Base-by-base conservation (phyloP, 1,140 invertebrate species). In the Eubasilissa regina region DNA sequence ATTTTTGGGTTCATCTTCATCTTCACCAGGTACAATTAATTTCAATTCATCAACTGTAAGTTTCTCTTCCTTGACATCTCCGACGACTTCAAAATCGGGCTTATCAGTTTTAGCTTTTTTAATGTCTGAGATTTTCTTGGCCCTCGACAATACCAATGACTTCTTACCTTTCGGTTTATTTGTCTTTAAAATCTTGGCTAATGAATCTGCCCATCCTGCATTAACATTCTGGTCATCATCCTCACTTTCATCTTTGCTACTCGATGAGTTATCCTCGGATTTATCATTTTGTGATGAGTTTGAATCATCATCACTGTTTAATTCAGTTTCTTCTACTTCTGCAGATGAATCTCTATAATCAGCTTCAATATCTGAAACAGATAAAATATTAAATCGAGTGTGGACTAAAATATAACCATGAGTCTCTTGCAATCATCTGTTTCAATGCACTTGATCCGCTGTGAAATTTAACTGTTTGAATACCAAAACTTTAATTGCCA, bases 121-220 rank as follows among this genome's bases (percentile, higher is more conserved):
- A 53, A 87, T 76, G 77, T 92, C 91, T 45, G 88, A 91, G 78
- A 93, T 85, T 85, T 93, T 94, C 84, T 94, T 95, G 6, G 94
- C 94, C 86, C 92, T 92, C 6, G 93, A 94, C 70, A 97, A 85
- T 4, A 96, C 93, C 76, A 95, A 84, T 0, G 91, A 91, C 85
- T 93, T 94, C 83, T 94, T 95, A 53, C 91, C 90, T 87, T 94
- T 94, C 1, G 94, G 93, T 85, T 95, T 94, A 55, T 91, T 93
- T 21, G 92, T 91, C 62, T 91, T 91, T 43, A 96, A 87, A 84
- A 96, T 94, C 88, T 95, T 94, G 55, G 91, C 89, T 86, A 95
- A 91, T 4, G 92, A 93, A 87, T 94, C 92, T 58, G 93, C 93
- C 93, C 90, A 93, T n/a, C 89, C 91, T 81, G 86, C 85, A 84